phyloP scores from a whole-genome alignment of 1,140 invertebrate species.

The Drosophila mojavensis region DNA sequence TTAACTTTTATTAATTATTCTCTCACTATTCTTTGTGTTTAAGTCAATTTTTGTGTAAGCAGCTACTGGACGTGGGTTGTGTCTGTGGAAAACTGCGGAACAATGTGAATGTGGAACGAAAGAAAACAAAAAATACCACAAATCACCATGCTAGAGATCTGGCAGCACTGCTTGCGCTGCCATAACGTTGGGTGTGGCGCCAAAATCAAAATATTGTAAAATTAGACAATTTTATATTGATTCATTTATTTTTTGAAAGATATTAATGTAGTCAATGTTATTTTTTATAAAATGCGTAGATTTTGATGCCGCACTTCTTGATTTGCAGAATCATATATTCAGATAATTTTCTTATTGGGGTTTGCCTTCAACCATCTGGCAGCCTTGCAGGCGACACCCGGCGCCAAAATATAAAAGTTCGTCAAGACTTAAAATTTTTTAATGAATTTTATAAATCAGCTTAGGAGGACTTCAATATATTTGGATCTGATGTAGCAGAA shows the following conservation, averaged over 20 bases:
- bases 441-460: no score
- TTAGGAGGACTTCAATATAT: no score
- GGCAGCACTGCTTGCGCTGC: slow-evolving; percentile 2
- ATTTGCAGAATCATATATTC: no score
- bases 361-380: no score
- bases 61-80: slow-evolving; percentile 63
- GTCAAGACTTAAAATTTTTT: no score
- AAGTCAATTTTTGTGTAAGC: slow-evolving; percentile 36
- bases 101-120: slow-evolving; percentile 41
- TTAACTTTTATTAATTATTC: slow-evolving; percentile 49
- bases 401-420: no score
- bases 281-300: no score
- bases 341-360: no score
- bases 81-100: slow-evolving; percentile 59
- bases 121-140: slow-evolving; percentile 29
- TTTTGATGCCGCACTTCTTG: no score
- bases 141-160: background rate
- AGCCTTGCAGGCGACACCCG: no score
- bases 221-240: background rate
- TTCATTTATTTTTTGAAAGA: background rate
- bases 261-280: background rate
- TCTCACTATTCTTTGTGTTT: slow-evolving; percentile 30
- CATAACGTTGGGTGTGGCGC: background rate
- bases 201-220: background rate
- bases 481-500: no score